A percentile compares a stretch with the other conserved stretches of the same genome.
Conservation (phyloP, 2,888 invertebrate genomes). For the Melipona beecheii region DNA sequence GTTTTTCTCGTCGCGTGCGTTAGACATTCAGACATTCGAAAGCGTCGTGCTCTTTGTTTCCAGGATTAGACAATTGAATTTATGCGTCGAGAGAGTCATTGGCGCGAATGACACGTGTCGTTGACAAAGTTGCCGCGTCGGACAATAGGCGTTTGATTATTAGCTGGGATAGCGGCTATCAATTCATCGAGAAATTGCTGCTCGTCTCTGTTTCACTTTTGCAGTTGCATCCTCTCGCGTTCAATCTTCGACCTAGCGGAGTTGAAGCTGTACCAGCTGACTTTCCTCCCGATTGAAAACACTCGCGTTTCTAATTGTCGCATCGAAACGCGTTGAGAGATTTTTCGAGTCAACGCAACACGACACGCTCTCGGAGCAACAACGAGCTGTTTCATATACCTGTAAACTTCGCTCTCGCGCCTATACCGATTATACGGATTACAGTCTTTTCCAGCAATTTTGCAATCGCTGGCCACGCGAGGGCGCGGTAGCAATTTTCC, state of each 20-base stretch:
- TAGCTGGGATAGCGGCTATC: neutral
- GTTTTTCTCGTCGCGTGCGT: neutral
- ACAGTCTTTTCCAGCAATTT: too few relatives aligned
- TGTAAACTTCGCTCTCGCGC: too few relatives aligned
- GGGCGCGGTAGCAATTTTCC: neutral
- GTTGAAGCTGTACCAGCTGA: neutral
- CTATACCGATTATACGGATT: too few relatives aligned
- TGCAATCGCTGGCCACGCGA: too few relatives aligned
- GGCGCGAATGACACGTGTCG: neutral
- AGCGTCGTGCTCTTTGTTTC: neutral
- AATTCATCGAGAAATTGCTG: neutral
- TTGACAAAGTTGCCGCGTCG: neutral
- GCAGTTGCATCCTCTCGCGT: neutral
- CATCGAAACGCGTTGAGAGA: neutral
- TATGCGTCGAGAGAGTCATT: neutral
- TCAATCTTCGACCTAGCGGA: neutral
- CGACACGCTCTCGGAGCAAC: too few relatives aligned
- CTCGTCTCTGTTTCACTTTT: neutral
- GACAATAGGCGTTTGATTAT: neutral
- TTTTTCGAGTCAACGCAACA: too few relatives aligned
- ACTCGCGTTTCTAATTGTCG: too few relatives aligned
- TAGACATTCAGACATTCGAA: slow-evolving; percentile 16
- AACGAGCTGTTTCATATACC: too few relatives aligned
- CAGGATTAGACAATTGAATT: neutral
- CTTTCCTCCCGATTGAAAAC: neutral